Evolutionary conservation across 2,113 vertebrate genomes (phyloP), one percentile per base, ranked within the genome.

Genomic region (Phyllostomus discolor): DNA sequence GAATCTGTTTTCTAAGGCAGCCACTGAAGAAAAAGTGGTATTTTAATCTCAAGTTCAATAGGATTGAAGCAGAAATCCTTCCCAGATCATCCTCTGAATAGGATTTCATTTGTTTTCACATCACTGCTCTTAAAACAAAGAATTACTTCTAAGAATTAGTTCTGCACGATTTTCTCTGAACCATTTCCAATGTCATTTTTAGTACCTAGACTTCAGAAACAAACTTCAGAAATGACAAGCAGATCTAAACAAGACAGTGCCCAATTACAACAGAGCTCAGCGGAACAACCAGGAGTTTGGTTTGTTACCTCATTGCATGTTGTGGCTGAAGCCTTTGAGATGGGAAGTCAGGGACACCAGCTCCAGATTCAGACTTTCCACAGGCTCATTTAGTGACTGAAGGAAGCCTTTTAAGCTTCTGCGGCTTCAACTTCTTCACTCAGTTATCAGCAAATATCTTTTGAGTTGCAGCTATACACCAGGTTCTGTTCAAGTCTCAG

Each of bases 101-200:
- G 80, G 19, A 89, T 94, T 91, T 28, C n/a, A 43, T 87, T 87
- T 94, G 70, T 66, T 80, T 87, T 79, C 24, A 22, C 41, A 59
- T 88, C 64, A 80, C 67, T 75, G 22, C 52, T 83, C 35, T 88
- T 85, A 86, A 80, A 38, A 86, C 46, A 57, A 80, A 76, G 87
- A 85, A 80, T 94, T 78, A 69, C 24, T 85, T 82, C 93, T 85
- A 86, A 93, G 69, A 92, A 67, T 78, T 73, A 79, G 82, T 94
- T 90, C 62, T 86, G 48, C 66, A 22, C 24, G 41, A 79, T 59
- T 52, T 90, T 66, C 41, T 35, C 52, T 75, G 50, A 75, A 57
- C 64, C 26, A 19, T 67, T 69, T 69, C 87, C 33, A 88, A 69
- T 19, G 16, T 24, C 48, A 64, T 79, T n/a, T 89, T 81, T 10